Evolutionary conservation across 92 coral and sea anemone species (phyloP).

Genomic region (Epizoanthus ramosus): DNA sequence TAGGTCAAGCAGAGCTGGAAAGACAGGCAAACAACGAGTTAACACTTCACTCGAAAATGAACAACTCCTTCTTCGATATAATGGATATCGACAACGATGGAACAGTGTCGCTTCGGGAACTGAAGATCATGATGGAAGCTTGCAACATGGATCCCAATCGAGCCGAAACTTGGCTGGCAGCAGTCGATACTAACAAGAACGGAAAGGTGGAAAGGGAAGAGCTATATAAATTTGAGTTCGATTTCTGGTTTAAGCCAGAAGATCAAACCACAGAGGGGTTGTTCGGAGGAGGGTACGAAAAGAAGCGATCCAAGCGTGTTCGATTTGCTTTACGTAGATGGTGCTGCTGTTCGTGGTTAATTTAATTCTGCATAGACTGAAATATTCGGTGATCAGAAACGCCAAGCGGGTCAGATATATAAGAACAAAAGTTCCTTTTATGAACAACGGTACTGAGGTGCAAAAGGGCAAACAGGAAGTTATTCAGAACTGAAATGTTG

Average conservation of each 20-base stretch:
- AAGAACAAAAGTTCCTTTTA: not conserved
- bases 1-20: slow-evolving; percentile 62
- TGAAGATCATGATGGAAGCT: slow-evolving; percentile 67
- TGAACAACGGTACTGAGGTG: too few relatives aligned
- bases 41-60: slow-evolving; percentile 55
- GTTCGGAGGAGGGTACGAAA: slow-evolving; percentile 45
- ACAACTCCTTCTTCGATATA: slow-evolving; percentile 72
- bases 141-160: slow-evolving; percentile 58
- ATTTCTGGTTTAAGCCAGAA: slow-evolving; percentile 77
- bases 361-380: not conserved
- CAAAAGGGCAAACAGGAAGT: too few relatives aligned
- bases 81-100: slow-evolving; percentile 75
- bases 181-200: slow-evolving; percentile 75
- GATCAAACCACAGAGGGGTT: slow-evolving; percentile 37
- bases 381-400: too few relatives aligned
- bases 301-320: not conserved
- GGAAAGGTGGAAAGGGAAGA: slow-evolving; percentile 70
- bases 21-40: slow-evolving; percentile 44
- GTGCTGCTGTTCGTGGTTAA: slow-evolving; percentile 6
- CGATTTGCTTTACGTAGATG: not conserved
- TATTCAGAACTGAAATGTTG: too few relatives aligned
- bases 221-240: slow-evolving; percentile 58
- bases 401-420: too few relatives aligned
- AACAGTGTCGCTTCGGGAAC: slow-evolving; percentile 60
- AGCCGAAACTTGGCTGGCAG: slow-evolving; percentile 68